Conservation (phyloP, 1,140 invertebrate genomes). For the Grapholita molesta region DNA sequence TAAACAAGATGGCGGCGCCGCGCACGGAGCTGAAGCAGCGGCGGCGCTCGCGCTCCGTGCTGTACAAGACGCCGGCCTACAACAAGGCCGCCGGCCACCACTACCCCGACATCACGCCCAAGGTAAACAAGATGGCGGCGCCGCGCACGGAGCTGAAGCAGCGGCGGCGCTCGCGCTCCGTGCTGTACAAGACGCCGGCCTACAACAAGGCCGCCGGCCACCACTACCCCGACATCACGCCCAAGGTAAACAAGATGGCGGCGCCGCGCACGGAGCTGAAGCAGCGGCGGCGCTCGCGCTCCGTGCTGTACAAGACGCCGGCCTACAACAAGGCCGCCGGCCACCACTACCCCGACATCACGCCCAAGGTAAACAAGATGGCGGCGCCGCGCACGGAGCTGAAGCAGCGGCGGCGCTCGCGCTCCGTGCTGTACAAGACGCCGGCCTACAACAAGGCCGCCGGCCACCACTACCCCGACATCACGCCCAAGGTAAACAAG, state of each 20-base stretch:
- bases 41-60: constrained; percentile 79
- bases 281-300: constrained; percentile 79
- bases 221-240: constrained; percentile 63
- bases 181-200: constrained; percentile 53
- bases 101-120: too few species aligned
- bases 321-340: too few species aligned
- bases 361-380: neutral
- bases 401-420: constrained; percentile 41
- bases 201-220: constrained; percentile 49
- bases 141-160: constrained; percentile 19
- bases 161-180: constrained; percentile 50
- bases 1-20: constrained; percentile 70
- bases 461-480: constrained; percentile 48
- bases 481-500: constrained; percentile 63
- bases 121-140: too few species aligned
- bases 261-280: constrained; percentile 80
- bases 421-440: constrained; percentile 53
- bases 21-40: constrained; percentile 80
- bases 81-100: too few species aligned
- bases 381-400: constrained; percentile 12
- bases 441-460: constrained; percentile 59
- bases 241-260: constrained; percentile 69
- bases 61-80: too few species aligned
- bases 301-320: constrained; percentile 83
- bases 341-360: too few species aligned